Percentiles rank a stretch among this genome's conserved stretches.
Evolutionary conservation across 2,888 invertebrate species (phyloP).

Genomic region (Cyaniris semiargus): DNA sequence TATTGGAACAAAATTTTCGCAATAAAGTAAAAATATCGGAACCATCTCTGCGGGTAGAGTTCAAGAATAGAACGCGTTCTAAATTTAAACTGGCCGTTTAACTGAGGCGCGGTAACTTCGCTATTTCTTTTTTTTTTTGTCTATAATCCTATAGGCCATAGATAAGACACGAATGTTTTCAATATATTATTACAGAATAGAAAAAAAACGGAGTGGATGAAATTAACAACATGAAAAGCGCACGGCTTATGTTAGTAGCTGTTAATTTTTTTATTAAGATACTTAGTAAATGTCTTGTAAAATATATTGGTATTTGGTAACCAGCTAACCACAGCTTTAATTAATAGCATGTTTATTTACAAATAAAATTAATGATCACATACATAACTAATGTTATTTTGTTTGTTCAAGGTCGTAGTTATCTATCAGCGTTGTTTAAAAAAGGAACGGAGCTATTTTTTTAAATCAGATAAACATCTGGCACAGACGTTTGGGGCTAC

Average conservation of each 20-base stretch:
- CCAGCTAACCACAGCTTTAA: neutral
- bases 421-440: slow-evolving; percentile 51
- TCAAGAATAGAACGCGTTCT: slow-evolving; percentile 76
- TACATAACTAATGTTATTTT: slow-evolving; percentile 60
- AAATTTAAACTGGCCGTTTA: slow-evolving; percentile 71
- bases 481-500: slow-evolving; percentile 49
- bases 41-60: slow-evolving; percentile 73
- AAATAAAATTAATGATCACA: slow-evolving; percentile 27
- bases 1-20: slow-evolving; percentile 35
- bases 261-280: neutral
- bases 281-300: neutral
- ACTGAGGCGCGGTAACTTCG: slow-evolving; percentile 69
- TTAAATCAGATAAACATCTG: slow-evolving; percentile 57
- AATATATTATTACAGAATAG: neutral
- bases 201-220: neutral
- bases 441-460: slow-evolving; percentile 45
- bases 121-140: slow-evolving; percentile 64
- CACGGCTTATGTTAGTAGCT: neutral
- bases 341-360: neutral
- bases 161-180: neutral
- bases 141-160: slow-evolving; percentile 52
- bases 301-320: neutral
- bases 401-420: slow-evolving; percentile 74
- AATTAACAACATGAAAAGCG: too few relatives aligned
- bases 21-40: slow-evolving; percentile 63